Evolutionary conservation across 2,113 vertebrate genomes (phyloP), one percentile per base, ranked within the genome.

Genomic region (Falcunculus frontatus): DNA sequence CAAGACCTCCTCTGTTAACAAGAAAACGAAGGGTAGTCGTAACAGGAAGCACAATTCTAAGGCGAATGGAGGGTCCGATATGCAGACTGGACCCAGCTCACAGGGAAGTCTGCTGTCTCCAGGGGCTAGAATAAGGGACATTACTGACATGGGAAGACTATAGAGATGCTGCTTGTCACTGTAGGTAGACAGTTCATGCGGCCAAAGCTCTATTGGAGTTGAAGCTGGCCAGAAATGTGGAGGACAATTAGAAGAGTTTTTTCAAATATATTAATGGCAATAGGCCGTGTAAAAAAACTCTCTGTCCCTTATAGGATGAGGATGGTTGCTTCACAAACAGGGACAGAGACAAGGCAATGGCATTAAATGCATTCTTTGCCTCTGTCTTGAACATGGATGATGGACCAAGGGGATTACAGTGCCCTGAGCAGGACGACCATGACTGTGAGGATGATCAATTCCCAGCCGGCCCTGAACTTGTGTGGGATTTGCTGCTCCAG

Each of bases 21-120:
- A 6, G 41, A 64, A 73, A 84, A 52, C n/a, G 14, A 74, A 47
- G n/a, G 11, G n/a, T 18, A 47, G 15, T 6, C 33, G 23, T 47
- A 55, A 84, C 3, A 39, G 29, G n/a, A 47, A 55, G 39, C 22
- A 33, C 7, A 14, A 15, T 64, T 74, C 49, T 33, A 39, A 47
- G 37, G 41, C 0, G 0, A 84, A 39, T 10, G 15, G 59, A 84
- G 5, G 18, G n/a, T n/a, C 7, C 1, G 0, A 64, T 29, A 47
- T 2, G 23, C 23, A 83, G 37, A 72, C 46, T 44, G 26, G 16
- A 83, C 46, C 20, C 32, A 64, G 15, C 9, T 39, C n/a, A 55
- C 41, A 55, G 41, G 17, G n/a, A 64, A 55, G n/a, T 33, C 67
- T 52, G 32, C 13, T 32, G 47, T 44, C n/a, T 47, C 49, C n/a